Evolutionary conservation across 2,113 vertebrate genomes (phyloP), one percentile per base, ranked within the genome.

Genomic region (Trachemys scripta): DNA sequence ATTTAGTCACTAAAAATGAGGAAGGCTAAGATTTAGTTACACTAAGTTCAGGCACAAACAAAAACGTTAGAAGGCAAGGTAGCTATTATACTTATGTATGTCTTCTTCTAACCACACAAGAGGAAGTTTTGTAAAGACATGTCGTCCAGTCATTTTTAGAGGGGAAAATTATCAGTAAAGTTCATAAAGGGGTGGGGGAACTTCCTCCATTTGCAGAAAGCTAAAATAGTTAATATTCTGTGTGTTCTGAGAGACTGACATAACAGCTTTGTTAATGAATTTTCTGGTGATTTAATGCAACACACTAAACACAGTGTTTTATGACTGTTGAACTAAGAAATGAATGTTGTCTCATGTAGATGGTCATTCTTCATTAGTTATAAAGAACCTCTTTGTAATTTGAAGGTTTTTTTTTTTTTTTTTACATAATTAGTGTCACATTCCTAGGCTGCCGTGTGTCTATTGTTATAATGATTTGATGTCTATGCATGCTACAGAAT

Each of bases 341-440:
- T 94, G 11, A 96, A 96, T 90, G 86, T 83, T 96, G 92, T 95
- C 96, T 97, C 53, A 2, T 82, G 80, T 91, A 96, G 94, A 96
- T 95, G 96, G 96, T 94, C 97, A 98, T 97, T 98, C 92, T 97
- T 97, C 96, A 97, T 98, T 97, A 98, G 85, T 95, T 97, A 90
- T 80, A 97, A 97, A 90, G 94, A 97, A 94, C 57, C 72, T 92
- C 90, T 96, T 98, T 97, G 95, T 96, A 96, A 97, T 97, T 96
- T 95, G 75, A 96, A 96, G 93, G 57, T 10, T 29, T 57, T 42
- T 42, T 42, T 42, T 42, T 4, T 93, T 98, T 97, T 97, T 94
- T 54, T 54, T 22, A 95, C 93, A 98, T 98, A 98, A 98, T 98
- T 98, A 98, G 95, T 89, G 82, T 94, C 97, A 96, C 81, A 96